phyloP scores from a whole-genome alignment of 2,888 invertebrate genomes.

The Sphaeridia pumilis region DNA sequence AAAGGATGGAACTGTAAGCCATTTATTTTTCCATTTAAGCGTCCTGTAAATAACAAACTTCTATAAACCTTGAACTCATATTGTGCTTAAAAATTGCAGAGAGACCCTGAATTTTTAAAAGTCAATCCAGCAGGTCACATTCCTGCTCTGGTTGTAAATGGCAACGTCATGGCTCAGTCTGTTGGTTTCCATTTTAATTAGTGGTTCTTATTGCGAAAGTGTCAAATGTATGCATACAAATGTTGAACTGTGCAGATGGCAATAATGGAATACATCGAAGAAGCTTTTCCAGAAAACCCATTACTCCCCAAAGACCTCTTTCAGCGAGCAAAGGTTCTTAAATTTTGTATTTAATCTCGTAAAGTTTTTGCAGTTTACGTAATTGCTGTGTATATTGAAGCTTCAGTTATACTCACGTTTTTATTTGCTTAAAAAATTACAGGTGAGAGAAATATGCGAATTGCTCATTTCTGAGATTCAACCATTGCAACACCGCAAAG shows the following conservation, averaged over 20 bases:
- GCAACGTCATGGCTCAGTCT: constrained; percentile 51
- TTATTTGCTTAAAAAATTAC: constrained; percentile 3
- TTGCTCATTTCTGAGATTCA: constrained; percentile 87
- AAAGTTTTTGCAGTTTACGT: background rate
- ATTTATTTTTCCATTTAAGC: too few species aligned
- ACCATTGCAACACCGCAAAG: constrained; percentile 68
- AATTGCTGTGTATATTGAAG: background rate
- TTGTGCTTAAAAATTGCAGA: background rate
- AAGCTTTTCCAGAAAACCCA: constrained; percentile 72
- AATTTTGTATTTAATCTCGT: background rate
- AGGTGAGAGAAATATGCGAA: constrained; percentile 75
- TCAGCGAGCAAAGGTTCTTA: constrained; percentile 67
- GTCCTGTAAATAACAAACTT: constrained; percentile 43
- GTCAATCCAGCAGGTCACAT: constrained; percentile 93
- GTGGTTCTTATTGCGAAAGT: background rate
- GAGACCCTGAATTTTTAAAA: constrained; percentile 65
- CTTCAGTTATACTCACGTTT: background rate
- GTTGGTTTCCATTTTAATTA: constrained; percentile 43
- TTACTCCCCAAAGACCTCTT: constrained; percentile 80
- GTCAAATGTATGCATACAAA: background rate
- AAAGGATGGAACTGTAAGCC: constrained; percentile 46
- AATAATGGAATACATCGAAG: constrained; percentile 93
- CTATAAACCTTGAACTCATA: background rate
- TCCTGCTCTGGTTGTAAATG: constrained; percentile 65
- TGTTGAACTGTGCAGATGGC: constrained; percentile 47